These are phyloP conservation scores for Virgularia gustaviana DNA, from an alignment of 92 coral and sea anemone genomes.

Conservation along the genomic window DNA sequence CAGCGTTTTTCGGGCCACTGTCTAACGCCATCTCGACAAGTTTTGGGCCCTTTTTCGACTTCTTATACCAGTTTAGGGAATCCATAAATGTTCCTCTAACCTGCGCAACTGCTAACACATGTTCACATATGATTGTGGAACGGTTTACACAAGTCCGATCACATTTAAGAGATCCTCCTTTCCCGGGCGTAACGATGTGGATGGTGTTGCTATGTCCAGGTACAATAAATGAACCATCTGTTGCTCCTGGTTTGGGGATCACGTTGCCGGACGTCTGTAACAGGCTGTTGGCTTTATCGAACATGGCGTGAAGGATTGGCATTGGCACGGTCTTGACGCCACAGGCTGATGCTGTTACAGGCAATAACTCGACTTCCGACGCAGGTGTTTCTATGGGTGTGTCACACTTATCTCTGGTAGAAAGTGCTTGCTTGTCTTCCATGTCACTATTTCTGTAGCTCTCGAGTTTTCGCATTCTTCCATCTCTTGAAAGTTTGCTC, in stretches of 20 bases:
- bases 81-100: constrained; percentile 7
- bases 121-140: constrained; percentile 37
- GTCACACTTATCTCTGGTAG: not conserved
- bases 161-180: constrained; percentile 43
- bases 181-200: constrained; percentile 43
- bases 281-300: constrained; percentile 43
- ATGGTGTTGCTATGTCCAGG: constrained; percentile 37
- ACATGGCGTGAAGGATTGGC: constrained; percentile 38
- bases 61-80: constrained; percentile 32
- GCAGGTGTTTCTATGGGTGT: not conserved
- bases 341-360: too few species aligned
- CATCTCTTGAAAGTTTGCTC: constrained; percentile 6
- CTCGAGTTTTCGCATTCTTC: constrained; percentile 21
- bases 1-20: constrained; percentile 47
- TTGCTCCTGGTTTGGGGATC: constrained; percentile 42
- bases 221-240: constrained; percentile 40
- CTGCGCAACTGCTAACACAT: constrained; percentile 45
- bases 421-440: constrained; percentile 30
- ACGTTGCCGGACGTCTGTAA: constrained; percentile 1
- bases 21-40: constrained; percentile 19
- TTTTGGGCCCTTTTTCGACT: constrained; percentile 28
- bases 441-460: constrained; percentile 25
- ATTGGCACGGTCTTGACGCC: constrained; percentile 15
- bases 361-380: not conserved
- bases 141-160: constrained; percentile 37